phyloP scores from a whole-genome alignment of 2,797 vertebrate species.

The Podarcis lilfordi region DNA sequence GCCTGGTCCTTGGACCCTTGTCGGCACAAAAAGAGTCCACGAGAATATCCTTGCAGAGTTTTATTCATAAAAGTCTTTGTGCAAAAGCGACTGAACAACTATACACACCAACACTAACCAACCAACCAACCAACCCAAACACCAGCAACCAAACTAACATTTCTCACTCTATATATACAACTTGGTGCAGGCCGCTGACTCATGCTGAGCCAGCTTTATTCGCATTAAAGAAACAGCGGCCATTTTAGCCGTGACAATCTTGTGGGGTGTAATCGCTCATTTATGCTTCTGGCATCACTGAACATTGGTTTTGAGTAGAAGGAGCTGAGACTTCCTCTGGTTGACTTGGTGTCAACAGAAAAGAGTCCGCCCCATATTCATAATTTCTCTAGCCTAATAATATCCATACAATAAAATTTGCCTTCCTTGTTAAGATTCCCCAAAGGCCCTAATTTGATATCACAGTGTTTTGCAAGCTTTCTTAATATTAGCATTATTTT shows the following conservation, averaged over 20 bases:
- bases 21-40: too few species aligned
- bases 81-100: too few species aligned
- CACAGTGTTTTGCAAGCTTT: background rate
- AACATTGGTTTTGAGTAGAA: slow-evolving; percentile 7
- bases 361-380: background rate
- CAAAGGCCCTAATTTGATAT: background rate
- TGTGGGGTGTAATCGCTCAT: background rate
- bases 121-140: too few species aligned
- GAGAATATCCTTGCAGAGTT: too few species aligned
- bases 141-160: too few species aligned
- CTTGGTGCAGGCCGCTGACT: too few species aligned
- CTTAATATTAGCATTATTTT: background rate
- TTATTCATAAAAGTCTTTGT: too few species aligned
- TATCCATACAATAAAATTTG: background rate
- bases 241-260: background rate
- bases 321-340: slow-evolving; percentile 13
- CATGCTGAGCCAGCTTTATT: too few species aligned
- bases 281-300: slow-evolving; percentile 7
- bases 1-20: too few species aligned
- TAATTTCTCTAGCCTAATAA: background rate
- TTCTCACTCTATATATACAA: too few species aligned
- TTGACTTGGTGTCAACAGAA: background rate
- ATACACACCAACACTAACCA: too few species aligned
- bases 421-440: background rate
- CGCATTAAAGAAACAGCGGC: too few species aligned